Percentiles rank a stretch among this genome's conserved stretches.
Conservation (phyloP, 2,797 vertebrate species). For the Ambastaia sidthimunki region DNA sequence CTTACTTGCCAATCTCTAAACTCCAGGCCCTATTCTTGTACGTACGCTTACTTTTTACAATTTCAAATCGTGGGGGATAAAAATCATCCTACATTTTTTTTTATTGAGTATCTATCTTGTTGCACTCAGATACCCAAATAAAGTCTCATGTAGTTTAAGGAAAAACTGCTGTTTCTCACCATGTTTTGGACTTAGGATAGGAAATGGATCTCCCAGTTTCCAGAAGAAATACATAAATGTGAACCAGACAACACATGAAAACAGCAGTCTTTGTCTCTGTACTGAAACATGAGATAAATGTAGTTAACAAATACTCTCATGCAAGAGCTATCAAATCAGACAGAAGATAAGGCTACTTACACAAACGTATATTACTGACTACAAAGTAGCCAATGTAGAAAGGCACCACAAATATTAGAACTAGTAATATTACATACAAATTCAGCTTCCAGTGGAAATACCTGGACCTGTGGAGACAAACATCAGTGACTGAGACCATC, state of each 20-base stretch:
- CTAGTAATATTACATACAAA: slow-evolving; percentile 93
- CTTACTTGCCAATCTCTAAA: not conserved
- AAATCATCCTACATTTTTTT: not conserved
- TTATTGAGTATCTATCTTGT: not conserved
- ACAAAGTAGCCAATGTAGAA: slow-evolving; percentile 99
- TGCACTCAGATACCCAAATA: not conserved
- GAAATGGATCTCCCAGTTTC: slow-evolving; percentile 97
- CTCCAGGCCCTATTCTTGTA: not conserved
- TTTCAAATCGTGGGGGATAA: not conserved
- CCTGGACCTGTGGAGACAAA: slow-evolving; percentile 81
- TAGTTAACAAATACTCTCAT: not conserved
- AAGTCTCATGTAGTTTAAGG: not conserved
- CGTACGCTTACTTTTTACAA: not conserved
- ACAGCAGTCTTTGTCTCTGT: slow-evolving; percentile 90
- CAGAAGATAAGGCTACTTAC: too few species aligned
- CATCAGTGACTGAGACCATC: not conserved
- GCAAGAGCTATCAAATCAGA: not conserved
- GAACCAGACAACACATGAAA: slow-evolving; percentile 94
- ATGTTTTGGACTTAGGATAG: slow-evolving; percentile 97
- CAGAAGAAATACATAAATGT: slow-evolving; percentile 99
- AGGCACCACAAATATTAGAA: slow-evolving; percentile 96
- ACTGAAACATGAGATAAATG: slow-evolving; percentile 71
- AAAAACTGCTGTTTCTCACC: slow-evolving; percentile 75
- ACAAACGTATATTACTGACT: slow-evolving; percentile 94
- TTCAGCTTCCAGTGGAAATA: slow-evolving; percentile 99